phyloP scores from a whole-genome alignment of 2,113 vertebrate species.

The Equus quagga region DNA sequence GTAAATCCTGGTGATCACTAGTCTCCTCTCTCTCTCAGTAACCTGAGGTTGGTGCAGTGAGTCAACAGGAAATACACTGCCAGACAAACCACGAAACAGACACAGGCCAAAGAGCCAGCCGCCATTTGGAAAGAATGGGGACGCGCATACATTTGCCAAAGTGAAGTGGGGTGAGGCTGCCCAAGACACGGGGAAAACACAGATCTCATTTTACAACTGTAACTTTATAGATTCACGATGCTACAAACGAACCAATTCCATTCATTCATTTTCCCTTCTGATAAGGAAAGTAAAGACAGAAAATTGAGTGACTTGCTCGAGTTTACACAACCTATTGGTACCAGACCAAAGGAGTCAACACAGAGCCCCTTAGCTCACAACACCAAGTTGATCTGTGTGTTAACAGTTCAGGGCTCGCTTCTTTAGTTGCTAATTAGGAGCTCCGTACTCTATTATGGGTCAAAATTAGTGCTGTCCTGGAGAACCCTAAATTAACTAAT shows the following conservation, averaged over 20 bases:
- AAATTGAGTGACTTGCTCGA: neutral
- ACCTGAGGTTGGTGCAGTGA: neutral
- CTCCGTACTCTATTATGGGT: neutral
- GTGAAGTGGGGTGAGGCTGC: neutral
- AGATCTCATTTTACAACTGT: neutral
- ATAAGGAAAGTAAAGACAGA: neutral
- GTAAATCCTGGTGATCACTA: neutral
- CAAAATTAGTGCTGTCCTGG: slow-evolving; percentile 17
- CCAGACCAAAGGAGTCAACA: neutral
- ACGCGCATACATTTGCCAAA: neutral
- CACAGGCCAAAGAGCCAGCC: neutral
- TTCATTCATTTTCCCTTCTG: neutral
- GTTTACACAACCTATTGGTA: neutral
- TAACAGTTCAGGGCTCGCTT: neutral
- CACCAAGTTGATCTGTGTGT: neutral
- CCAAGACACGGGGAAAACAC: neutral
- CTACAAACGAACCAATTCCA: neutral
- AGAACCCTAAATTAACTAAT: neutral
- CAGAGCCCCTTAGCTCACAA: neutral
- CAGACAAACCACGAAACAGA: neutral
- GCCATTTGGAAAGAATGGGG: neutral
- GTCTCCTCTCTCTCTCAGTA: neutral
- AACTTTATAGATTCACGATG: neutral
- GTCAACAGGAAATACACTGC: neutral
- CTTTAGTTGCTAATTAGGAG: neutral